These are phyloP conservation scores for Cherax quadricarinatus DNA, from an alignment of 1,140 invertebrate species.

Conservation along the genomic window DNA sequence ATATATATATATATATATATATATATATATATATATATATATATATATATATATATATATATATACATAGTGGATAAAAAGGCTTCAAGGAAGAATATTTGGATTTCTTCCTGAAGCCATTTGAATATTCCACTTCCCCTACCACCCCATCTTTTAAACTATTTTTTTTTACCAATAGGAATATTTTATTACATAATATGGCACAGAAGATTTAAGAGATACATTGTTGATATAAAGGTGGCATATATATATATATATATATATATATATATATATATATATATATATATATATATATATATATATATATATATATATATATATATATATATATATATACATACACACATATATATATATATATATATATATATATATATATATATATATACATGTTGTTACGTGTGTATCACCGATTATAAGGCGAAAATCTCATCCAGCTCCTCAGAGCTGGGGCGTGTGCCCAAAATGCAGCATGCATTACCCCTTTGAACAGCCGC, in stretches of 20 bases:
- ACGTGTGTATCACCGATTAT: background rate
- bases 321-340: conserved; percentile 27
- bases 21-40: no score
- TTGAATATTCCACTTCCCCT: no score
- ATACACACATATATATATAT: conserved; percentile 29
- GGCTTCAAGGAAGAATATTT: no score
- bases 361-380: conserved; percentile 17
- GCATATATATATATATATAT: conserved; percentile 15
- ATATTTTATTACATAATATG: no score
- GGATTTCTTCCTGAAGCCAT: no score
- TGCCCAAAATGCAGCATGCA: background rate
- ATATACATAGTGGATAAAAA: no score
- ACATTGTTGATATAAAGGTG: no score
- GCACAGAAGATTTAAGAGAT: no score
- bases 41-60: conserved; percentile 1
- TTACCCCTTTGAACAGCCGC: no score
- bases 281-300: conserved; percentile 16
- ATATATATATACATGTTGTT: background rate
- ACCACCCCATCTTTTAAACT: no score
- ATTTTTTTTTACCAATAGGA: no score
- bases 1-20: no score
- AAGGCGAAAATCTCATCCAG: background rate
- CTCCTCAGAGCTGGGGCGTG: background rate
- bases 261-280: conserved; percentile 12
- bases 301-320: conserved; percentile 3